Conservation (phyloP, 2,113 vertebrate genomes). For the Raja brachyura region DNA sequence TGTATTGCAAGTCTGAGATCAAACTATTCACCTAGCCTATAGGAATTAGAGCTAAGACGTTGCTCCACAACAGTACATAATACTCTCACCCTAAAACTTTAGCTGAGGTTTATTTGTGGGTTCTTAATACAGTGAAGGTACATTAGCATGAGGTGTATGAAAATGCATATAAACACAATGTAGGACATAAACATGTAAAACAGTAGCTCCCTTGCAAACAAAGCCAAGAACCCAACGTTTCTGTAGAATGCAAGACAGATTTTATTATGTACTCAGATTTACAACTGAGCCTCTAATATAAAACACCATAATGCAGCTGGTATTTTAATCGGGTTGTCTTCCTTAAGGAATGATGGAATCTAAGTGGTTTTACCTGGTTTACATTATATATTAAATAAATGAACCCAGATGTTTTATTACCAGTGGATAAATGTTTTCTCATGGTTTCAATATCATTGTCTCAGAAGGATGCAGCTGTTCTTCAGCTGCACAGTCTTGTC, state of each 20-base stretch:
- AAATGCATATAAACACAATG: not conserved
- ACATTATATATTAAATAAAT: slow-evolving; percentile 37
- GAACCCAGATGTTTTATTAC: slow-evolving; percentile 37
- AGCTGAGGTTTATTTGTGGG: not conserved
- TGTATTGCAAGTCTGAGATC: too few species aligned
- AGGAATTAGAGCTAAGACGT: not conserved
- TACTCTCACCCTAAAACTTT: not conserved
- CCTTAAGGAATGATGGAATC: slow-evolving; percentile 37
- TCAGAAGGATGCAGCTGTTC: slow-evolving; percentile 36
- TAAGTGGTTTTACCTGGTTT: slow-evolving; percentile 36
- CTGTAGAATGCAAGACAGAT: slow-evolving; percentile 21
- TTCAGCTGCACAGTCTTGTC: slow-evolving; percentile 26
- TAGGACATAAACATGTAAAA: not conserved
- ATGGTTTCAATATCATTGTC: slow-evolving; percentile 35
- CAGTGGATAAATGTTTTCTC: slow-evolving; percentile 35
- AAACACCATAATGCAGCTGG: slow-evolving; percentile 32
- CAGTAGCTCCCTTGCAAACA: slow-evolving; percentile 4
- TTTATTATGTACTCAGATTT: slow-evolving; percentile 26
- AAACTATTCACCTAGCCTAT: not conserved
- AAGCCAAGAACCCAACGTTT: not conserved
- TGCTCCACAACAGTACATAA: not conserved
- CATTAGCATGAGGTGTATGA: not conserved
- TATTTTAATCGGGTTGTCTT: slow-evolving; percentile 36
- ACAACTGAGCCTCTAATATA: slow-evolving; percentile 18
- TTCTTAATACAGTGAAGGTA: not conserved